Base-by-base conservation (phyloP, 2,797 vertebrate species). In the Florisuga fusca region DNA sequence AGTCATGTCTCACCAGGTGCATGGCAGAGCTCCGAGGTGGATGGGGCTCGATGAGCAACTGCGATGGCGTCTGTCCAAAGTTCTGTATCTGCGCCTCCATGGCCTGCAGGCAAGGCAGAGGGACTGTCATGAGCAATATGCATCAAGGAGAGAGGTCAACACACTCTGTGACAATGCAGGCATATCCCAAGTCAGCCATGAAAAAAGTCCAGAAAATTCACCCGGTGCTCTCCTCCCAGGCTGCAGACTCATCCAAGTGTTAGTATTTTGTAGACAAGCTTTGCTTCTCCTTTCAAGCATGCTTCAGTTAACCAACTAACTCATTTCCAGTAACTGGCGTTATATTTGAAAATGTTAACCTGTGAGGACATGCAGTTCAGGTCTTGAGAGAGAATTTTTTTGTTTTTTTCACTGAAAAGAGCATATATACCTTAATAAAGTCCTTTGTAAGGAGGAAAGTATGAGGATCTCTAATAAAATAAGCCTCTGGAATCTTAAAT, bases 1-100 rank as follows among this genome's bases (percentile, higher is more conserved):
- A 96, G 76, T 84, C 97, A 91, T 91, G 92, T 98, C 99, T 99
- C 98, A 99, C 99, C 99, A 99, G 99, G 98, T 99, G 99, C 99
- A 99, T 99, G 98, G 99, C 99, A 92, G 99, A 99, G 98, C 99
- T 99, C 97, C 99, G 99, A 97, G 99, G 99, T 84, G 99, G 99
- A 99, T 99, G 99, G 96, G 99, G 99, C 98, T 99, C 99, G 96
- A 99, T 99, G 98, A 99, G 99, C 99, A 99, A 98, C 99, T 99
- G 99, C 94, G 99, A 99, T 98, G 99, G 99, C 98, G 99, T 99
- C 98, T 99, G 99, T 99, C 99, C 99, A 98, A 99, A 98, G 97
- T 98, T 99, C 98, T 99, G 99, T 98, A 99, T 99, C 98, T 99
- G 99, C 72, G 98, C 98, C 98, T 99, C 99, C 97, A 98, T 99